Conservation (phyloP, 2,888 invertebrate genomes). For the Meta bourneti region DNA sequence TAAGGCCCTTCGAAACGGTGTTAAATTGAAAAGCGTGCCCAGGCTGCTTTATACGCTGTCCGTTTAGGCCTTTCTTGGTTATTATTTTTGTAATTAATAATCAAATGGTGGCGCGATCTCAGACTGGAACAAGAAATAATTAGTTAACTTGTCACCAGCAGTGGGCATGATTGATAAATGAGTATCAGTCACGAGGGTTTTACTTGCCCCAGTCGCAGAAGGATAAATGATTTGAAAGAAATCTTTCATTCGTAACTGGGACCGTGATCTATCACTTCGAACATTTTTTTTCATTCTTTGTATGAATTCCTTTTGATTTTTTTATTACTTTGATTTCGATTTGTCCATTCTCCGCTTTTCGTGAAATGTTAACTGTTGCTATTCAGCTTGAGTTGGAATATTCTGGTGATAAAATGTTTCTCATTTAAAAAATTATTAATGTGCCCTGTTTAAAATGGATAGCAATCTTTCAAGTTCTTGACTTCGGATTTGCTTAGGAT, state of each 20-base stretch:
- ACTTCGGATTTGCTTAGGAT: neutral
- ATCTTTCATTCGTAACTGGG: constrained; percentile 74
- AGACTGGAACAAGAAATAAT: constrained; percentile 70
- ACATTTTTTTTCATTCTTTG: constrained; percentile 18
- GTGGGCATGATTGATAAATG: constrained; percentile 69
- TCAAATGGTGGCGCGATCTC: constrained; percentile 31
- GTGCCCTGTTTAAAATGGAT: neutral
- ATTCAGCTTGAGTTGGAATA: neutral
- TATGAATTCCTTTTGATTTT: neutral
- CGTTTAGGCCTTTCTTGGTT: neutral
- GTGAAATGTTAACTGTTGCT: neutral
- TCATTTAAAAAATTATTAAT: neutral
- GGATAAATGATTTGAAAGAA: constrained; percentile 75
- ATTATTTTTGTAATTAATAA: constrained; percentile 46
- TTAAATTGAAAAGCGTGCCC: neutral
- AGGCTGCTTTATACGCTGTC: too few species aligned
- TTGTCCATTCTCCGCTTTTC: neutral
- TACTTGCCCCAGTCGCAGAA: constrained; percentile 27
- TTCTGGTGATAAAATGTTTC: neutral
- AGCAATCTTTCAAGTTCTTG: neutral
- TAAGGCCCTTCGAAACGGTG: neutral
- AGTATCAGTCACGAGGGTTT: constrained; percentile 63
- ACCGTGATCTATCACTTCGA: constrained; percentile 74
- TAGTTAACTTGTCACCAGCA: constrained; percentile 72
- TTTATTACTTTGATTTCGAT: neutral